Evolutionary conservation across 2,888 invertebrate species (phyloP).

Genomic region (Carpatolechia fugitivella): DNA sequence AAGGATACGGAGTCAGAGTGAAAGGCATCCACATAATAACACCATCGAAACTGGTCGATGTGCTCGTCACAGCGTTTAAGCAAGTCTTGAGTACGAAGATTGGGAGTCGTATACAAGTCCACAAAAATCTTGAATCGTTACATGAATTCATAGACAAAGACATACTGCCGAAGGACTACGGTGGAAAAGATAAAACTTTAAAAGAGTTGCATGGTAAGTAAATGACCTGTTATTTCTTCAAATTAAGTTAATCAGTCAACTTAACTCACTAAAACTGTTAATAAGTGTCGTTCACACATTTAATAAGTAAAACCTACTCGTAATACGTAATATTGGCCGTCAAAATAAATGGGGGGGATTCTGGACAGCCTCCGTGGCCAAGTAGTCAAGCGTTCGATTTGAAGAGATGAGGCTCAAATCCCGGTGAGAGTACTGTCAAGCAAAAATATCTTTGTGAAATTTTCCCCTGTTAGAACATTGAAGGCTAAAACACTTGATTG

Average conservation of each 20-base stretch:
- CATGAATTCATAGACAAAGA: slow-evolving; percentile 32
- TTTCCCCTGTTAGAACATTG: no score
- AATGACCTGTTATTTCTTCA: background rate
- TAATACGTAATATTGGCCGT: no score
- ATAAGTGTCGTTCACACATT: background rate
- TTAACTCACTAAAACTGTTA: background rate
- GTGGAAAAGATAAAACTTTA: slow-evolving; percentile 36
- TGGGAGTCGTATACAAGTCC: slow-evolving; percentile 31
- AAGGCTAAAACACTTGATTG: no score
- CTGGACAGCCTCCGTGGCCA: no score
- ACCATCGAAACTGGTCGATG: slow-evolving; percentile 40
- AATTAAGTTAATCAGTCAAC: background rate
- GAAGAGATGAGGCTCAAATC: no score
- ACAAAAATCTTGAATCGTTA: slow-evolving; percentile 32
- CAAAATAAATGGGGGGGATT: no score
- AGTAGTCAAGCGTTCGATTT: no score
- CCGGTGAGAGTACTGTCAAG: no score
- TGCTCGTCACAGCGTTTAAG: slow-evolving; percentile 37
- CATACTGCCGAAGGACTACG: slow-evolving; percentile 39
- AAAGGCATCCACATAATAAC: slow-evolving; percentile 39
- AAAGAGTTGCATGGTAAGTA: slow-evolving; percentile 31
- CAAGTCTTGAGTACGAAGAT: slow-evolving; percentile 42
- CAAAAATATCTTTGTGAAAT: no score
- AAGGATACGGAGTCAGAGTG: slow-evolving; percentile 41
- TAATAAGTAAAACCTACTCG: background rate